Conservation (phyloP, 2,888 invertebrate genomes). For the Apotomis turbidana region DNA sequence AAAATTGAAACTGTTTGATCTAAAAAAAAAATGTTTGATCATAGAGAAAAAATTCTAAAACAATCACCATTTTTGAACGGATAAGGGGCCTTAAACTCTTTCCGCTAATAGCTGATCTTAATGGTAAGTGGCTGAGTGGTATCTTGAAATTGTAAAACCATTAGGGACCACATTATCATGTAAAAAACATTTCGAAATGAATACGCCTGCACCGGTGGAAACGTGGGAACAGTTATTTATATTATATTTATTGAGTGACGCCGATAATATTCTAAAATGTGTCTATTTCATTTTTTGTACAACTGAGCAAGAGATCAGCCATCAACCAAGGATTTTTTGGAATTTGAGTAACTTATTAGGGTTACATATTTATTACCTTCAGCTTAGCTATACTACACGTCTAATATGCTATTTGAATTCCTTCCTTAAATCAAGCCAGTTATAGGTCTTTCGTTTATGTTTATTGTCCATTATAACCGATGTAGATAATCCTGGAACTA, state of each 20-base stretch:
- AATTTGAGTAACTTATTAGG: too few species aligned
- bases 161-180: not conserved
- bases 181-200: not conserved
- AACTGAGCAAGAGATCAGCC: not conserved
- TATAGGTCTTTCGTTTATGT: too few species aligned
- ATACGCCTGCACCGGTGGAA: not conserved
- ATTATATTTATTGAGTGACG: not conserved
- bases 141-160: conserved; percentile 1
- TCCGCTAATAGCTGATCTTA: conserved; percentile 6
- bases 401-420: too few species aligned
- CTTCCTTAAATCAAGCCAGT: too few species aligned
- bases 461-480: conserved; percentile 1
- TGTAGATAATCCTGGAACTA: conserved; percentile 1
- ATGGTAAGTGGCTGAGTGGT: conserved; percentile 14
- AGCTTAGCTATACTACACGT: too few species aligned
- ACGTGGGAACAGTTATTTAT: not conserved
- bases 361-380: too few species aligned
- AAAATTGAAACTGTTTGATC: too few species aligned
- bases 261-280: not conserved
- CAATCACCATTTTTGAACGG: too few species aligned
- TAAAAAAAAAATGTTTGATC: too few species aligned
- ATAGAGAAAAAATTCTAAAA: too few species aligned
- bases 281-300: not conserved
- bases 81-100: not conserved
- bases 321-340: not conserved